These are phyloP conservation scores for Stegastes partitus DNA, from an alignment of 2,113 vertebrate species.

Conservation along the genomic window DNA sequence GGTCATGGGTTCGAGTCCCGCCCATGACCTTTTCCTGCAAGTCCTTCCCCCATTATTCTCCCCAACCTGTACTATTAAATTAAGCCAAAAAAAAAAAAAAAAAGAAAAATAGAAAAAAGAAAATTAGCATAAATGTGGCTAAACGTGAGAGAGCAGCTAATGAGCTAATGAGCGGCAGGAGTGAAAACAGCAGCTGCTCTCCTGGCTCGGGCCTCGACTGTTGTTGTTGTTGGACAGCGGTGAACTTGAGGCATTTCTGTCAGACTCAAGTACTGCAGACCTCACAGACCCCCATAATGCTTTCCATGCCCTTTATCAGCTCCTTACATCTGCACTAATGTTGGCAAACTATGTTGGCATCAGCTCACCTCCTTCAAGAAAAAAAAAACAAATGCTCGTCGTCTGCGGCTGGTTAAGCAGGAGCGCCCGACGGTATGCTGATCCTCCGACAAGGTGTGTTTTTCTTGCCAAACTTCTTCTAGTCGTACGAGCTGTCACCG, in stretches of 20 bases:
- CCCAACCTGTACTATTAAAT: no score
- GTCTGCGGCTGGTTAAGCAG: slow-evolving; percentile 62
- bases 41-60: no score
- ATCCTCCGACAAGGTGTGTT: slow-evolving; percentile 64
- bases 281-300: slow-evolving; percentile 45
- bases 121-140: not conserved
- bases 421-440: slow-evolving; percentile 34
- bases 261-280: slow-evolving; percentile 16
- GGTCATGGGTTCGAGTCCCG: no score
- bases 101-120: no score
- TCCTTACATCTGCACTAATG: slow-evolving; percentile 51
- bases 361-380: slow-evolving; percentile 31
- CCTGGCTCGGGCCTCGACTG: slow-evolving; percentile 2
- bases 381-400: not conserved
- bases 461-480: slow-evolving; percentile 55
- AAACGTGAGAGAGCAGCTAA: not conserved
- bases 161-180: slow-evolving; percentile 20
- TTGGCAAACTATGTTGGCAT: slow-evolving; percentile 68
- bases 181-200: not conserved
- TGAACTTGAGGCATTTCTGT: slow-evolving; percentile 32
- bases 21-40: no score
- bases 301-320: slow-evolving; percentile 57
- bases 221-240: slow-evolving; percentile 29
- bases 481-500: slow-evolving; percentile 54
- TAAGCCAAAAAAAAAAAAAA: no score